Percentiles rank a stretch among this genome's conserved stretches.
These are phyloP conservation scores for Nerophis lumbriciformis DNA, from an alignment of 2,113 vertebrate species.

Conservation along the genomic window DNA sequence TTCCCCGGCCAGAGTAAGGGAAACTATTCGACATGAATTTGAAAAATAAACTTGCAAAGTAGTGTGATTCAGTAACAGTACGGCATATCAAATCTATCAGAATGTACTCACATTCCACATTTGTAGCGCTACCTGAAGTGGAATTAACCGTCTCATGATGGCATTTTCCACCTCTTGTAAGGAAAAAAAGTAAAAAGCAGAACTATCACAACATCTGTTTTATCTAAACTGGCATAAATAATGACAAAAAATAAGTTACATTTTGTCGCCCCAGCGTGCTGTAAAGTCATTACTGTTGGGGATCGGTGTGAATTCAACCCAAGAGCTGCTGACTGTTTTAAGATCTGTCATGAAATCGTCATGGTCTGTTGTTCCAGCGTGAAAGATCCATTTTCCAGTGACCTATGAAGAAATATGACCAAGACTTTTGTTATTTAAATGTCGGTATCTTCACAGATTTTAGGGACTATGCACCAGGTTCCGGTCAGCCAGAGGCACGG, in stretches of 20 bases:
- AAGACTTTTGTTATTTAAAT: not conserved
- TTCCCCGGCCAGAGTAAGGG: not conserved
- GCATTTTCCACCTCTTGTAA: constrained; percentile 31
- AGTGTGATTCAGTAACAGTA: not conserved
- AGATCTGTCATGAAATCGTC: not conserved
- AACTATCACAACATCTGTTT: too few species aligned
- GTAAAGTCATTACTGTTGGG: constrained; percentile 3
- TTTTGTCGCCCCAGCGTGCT: constrained; percentile 17
- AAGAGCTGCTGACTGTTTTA: constrained; percentile 10
- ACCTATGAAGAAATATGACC: constrained; percentile 19
- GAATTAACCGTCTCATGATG: not conserved
- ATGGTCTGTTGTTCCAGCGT: constrained; percentile 12
- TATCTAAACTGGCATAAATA: too few species aligned
- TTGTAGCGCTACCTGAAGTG: not conserved
- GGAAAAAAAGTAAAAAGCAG: constrained; percentile 3
- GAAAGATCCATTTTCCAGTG: constrained; percentile 44
- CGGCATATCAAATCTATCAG: not conserved
- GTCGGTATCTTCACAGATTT: too few species aligned
- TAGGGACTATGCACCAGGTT: constrained; percentile 21
- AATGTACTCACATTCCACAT: constrained; percentile 29
- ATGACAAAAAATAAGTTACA: constrained; percentile 13
- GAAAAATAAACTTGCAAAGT: not conserved
- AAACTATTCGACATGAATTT: constrained; percentile 17
- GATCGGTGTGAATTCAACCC: constrained; percentile 15
- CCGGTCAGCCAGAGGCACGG: constrained; percentile 22